A percentile compares a stretch with the other conserved stretches of the same genome.
phyloP scores from a whole-genome alignment of 2,888 invertebrate genomes.

The Globia sparganii region DNA sequence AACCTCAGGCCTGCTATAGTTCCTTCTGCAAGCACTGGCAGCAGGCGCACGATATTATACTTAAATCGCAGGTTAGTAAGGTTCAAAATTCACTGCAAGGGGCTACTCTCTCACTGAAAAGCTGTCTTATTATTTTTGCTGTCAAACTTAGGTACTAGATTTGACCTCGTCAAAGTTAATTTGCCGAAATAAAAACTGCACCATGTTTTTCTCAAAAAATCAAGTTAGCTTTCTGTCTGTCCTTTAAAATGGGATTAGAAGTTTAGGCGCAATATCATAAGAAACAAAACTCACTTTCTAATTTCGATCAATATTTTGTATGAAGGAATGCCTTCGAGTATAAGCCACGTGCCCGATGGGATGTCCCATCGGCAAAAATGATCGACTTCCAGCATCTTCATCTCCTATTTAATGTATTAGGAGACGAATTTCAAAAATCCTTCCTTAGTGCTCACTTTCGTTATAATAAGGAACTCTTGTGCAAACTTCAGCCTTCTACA shows the following conservation, averaged over 20 bases:
- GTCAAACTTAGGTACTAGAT: background rate
- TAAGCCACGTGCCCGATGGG: too few relatives aligned
- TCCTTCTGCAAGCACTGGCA: constrained; percentile 99
- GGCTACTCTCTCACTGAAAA: background rate
- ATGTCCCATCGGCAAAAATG: too few relatives aligned
- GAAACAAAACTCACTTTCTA: background rate
- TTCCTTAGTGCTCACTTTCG: background rate
- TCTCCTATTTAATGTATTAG: too few relatives aligned
- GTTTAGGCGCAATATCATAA: background rate
- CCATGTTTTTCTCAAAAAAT: background rate
- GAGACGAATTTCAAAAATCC: too few relatives aligned
- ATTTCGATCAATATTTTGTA: background rate
- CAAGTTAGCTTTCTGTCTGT: background rate
- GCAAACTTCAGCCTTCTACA: background rate
- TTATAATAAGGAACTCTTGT: background rate
- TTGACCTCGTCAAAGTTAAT: background rate
- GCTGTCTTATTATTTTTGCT: background rate
- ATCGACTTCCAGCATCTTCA: too few relatives aligned
- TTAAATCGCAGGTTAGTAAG: constrained; percentile 91
- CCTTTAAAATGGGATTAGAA: background rate
- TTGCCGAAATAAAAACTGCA: background rate
- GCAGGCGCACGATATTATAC: constrained; percentile 96
- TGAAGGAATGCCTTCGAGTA: background rate
- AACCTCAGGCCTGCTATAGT: constrained; percentile 97
- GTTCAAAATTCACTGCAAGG: constrained; percentile 15